These are phyloP conservation scores for Eulemur albifrons DNA, from an alignment of 2,797 vertebrate genomes.

Conservation along the genomic window DNA sequence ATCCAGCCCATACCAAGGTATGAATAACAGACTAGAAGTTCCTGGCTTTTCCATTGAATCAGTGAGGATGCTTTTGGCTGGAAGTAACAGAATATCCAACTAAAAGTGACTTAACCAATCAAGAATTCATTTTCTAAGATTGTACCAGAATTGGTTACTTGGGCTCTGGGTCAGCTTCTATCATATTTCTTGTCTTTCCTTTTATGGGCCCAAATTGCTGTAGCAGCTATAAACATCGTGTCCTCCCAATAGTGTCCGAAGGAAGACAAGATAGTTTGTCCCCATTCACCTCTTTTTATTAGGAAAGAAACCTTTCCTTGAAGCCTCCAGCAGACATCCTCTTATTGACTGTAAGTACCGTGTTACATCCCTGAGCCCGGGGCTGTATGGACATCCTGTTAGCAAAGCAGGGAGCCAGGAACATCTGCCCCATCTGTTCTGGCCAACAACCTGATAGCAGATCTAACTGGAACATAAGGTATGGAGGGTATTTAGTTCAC, in stretches of 20 bases:
- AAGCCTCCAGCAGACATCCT: neutral
- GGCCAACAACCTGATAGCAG: neutral
- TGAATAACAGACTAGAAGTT: neutral
- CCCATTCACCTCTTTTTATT: neutral
- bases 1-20: neutral
- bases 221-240: neutral
- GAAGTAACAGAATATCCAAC: slow-evolving; percentile 1
- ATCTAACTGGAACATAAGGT: neutral
- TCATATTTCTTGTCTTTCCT: neutral
- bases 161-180: neutral
- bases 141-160: neutral
- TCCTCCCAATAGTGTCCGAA: neutral
- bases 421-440: neutral
- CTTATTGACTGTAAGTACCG: neutral
- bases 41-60: neutral
- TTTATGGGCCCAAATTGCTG: neutral
- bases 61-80: neutral
- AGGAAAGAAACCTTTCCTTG: neutral
- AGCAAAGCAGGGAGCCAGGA: neutral
- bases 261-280: neutral
- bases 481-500: neutral
- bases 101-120: neutral
- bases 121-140: neutral
- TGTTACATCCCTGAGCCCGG: neutral
- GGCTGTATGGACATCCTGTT: neutral